Conservation (phyloP, 2,888 invertebrate genomes). For the Drosophila monieri region DNA sequence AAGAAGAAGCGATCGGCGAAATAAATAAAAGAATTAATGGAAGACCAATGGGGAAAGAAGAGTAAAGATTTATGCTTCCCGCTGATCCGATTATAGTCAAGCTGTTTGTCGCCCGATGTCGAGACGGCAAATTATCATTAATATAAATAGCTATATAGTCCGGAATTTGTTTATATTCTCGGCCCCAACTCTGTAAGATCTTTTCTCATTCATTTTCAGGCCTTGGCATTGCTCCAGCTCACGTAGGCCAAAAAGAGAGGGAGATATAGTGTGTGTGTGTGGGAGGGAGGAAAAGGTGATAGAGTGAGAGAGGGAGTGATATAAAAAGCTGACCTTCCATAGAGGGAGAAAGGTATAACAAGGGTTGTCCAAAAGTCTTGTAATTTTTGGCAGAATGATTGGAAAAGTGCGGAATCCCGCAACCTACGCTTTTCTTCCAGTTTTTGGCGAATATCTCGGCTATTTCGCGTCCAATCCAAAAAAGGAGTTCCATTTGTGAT, state of each 20-base stretch:
- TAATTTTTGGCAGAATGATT: not conserved
- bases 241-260: constrained; percentile 52
- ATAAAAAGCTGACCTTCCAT: constrained; percentile 18
- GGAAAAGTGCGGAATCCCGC: too few relatives aligned
- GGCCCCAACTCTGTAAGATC: constrained; percentile 29
- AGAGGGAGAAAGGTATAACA: constrained; percentile 9
- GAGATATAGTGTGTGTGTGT: not conserved
- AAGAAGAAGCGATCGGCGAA: constrained; percentile 27
- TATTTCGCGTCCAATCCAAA: too few relatives aligned
- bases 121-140: constrained; percentile 76
- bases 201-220: constrained; percentile 46
- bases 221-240: constrained; percentile 78
- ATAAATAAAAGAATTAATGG: constrained; percentile 41
- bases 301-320: not conserved
- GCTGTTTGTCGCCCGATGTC: constrained; percentile 64
- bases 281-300: not conserved
- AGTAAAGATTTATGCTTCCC: constrained; percentile 62
- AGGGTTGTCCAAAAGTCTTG: not conserved
- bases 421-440: too few relatives aligned
- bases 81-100: constrained; percentile 53
- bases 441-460: too few relatives aligned
- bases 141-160: constrained; percentile 74
- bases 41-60: constrained; percentile 34
- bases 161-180: constrained; percentile 46
- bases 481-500: too few relatives aligned